phyloP scores from a whole-genome alignment of 1,140 invertebrate species.

The Anthonomus grandis region DNA sequence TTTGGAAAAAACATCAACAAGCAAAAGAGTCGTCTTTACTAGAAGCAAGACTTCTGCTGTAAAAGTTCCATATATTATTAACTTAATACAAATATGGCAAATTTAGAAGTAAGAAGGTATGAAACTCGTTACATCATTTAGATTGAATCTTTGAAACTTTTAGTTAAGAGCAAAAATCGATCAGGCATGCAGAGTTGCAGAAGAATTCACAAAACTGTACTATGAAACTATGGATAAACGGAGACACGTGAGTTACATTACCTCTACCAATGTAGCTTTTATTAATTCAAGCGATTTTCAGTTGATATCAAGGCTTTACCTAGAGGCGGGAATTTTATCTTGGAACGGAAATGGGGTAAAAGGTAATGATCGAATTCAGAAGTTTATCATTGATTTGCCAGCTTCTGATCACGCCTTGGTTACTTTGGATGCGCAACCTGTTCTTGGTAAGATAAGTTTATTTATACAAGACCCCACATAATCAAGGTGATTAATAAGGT shows the following conservation, averaged over 20 bases:
- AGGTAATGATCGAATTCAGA: conserved; percentile 72
- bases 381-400: conserved; percentile 73
- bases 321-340: conserved; percentile 72
- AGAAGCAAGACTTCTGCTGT: no score
- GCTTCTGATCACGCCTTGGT: conserved; percentile 64
- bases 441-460: conserved; percentile 55
- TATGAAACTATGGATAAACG: conserved; percentile 79
- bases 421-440: conserved; percentile 75
- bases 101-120: no score
- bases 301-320: conserved; percentile 72
- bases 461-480: not conserved
- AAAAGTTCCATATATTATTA: no score
- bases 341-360: conserved; percentile 82
- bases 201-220: conserved; percentile 79
- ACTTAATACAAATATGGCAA: no score
- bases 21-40: no score
- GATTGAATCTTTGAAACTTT: no score
- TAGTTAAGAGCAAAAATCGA: conserved; percentile 59
- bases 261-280: not conserved
- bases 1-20: no score
- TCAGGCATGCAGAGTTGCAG: conserved; percentile 69
- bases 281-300: conserved; percentile 43
- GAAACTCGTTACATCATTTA: no score
- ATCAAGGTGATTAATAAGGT: no score
- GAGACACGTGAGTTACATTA: conserved; percentile 63